Conservation (phyloP, 2,797 vertebrate genomes). For the Scolopax bukidnonensis region DNA sequence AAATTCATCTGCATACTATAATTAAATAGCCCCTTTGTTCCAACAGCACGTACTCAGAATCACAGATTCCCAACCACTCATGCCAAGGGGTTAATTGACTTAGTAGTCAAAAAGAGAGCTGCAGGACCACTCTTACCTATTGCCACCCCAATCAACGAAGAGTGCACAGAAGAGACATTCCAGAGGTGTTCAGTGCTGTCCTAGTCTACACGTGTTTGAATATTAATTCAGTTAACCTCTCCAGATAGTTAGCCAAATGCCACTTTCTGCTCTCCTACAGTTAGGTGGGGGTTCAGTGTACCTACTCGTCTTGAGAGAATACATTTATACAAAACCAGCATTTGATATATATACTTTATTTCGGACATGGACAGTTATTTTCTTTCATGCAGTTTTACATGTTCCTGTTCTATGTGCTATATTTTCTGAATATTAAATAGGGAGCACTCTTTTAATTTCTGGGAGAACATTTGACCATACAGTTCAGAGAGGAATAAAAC, state of each 20-base stretch:
- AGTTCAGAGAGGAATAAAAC: neutral
- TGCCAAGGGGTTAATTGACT: constrained; percentile 72
- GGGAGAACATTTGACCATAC: neutral
- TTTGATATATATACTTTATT: neutral
- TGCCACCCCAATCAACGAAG: neutral
- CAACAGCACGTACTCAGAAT: constrained; percentile 36
- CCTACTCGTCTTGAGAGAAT: neutral
- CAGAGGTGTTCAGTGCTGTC: constrained; percentile 44
- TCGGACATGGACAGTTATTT: neutral
- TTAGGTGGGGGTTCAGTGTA: neutral
- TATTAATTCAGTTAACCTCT: constrained; percentile 57
- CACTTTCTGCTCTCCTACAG: neutral
- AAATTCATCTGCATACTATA: constrained; percentile 64
- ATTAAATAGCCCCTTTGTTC: constrained; percentile 66
- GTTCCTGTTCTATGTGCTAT: neutral
- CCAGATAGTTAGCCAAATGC: constrained; percentile 20
- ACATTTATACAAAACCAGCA: neutral
- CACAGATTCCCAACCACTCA: constrained; percentile 29
- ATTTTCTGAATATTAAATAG: constrained; percentile 9
- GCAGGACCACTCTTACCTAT: neutral
- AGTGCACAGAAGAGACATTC: constrained; percentile 43
- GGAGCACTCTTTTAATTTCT: neutral
- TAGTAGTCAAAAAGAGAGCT: constrained; percentile 52
- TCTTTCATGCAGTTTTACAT: neutral
- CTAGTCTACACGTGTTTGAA: constrained; percentile 51